Evolutionary conservation across 2,113 vertebrate genomes (phyloP), one percentile per base, ranked within the genome.

Genomic region (Gambusia holbrooki): DNA sequence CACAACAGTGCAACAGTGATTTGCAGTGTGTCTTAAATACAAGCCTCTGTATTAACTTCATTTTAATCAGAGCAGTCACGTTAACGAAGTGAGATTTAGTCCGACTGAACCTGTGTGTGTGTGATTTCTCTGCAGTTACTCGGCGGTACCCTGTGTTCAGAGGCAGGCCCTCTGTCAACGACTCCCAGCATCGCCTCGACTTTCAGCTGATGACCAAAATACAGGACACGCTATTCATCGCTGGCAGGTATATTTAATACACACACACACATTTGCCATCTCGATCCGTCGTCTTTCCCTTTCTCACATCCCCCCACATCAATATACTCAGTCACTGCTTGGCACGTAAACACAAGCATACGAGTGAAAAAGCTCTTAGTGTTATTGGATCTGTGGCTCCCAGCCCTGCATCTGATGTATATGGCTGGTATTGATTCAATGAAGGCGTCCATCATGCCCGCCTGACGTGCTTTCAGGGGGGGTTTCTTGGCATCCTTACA

Each of bases 151-250:
- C 98, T 71, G 97, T 97, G 92, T 99, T 99, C 95, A 96, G 96
- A 96, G 98, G 97, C 95, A 94, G 97, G 91, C 96, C 96, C 94
- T 98, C 96, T 94, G 97, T 96, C 92, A 99, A 99, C 82, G 98
- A 99, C 94, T 98, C 98, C 68, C 97, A 98, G 89, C 98, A 99
- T 89, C 96, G 96, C 93, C 96, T 99, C 92, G 98, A 99, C 96
- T 99, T 98, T 95, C 98, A 99, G 95, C 96, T 99, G 92, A 99
- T 99, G 98, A 83, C 97, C 93, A 97, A 96, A 95, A 99, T 99
- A 94, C 97, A 96, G 95, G 97, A 99, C 95, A 98, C 96, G 83
- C 96, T 99, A 93, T 99, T 98, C 95, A 98, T 99, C 69, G 95
- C 98, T 94, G 97, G 98, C 96, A 98, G 97, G 97, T 98, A 97